Base-by-base conservation (phyloP, 1,140 invertebrate species). In the Zelostemma sp. region DNA sequence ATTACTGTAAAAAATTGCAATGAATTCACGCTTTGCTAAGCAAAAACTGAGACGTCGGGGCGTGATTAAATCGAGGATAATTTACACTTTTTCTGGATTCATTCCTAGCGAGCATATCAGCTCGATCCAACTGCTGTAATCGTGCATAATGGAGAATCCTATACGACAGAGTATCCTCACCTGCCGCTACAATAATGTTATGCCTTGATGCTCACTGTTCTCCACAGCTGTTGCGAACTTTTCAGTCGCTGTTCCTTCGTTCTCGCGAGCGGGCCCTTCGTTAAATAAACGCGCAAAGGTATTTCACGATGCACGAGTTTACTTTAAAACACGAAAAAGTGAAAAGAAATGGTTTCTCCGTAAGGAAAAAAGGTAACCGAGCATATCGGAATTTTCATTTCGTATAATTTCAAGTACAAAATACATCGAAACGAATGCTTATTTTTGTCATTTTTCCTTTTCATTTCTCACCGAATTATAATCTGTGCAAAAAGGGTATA, bases 111-210 rank as follows among this genome's bases (percentile, higher is more conserved):
- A 41, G 57, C 57, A 45, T 40, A 38, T 15, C 14, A 8, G 17
- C 5, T 16, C 14, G 51, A 51, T 35, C 21, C 50, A 41, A 49
- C 48, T 49, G 57, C 16, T 55, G 48, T 45, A 57, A 61, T 51
- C 53, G 46, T 33, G 21, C n/a, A 16, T 9, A 28, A 19, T 38
- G 17, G 54, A 50, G 64, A 72, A 67, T 35, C 51, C 49, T 70
- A 79, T 76, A n/a, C n/a, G 72, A 79, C 76, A 72, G 74, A 75
- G 57, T 63, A 78, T 73, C 3, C 77, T 78, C 79, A 81, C 79
- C 78, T 81, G 78, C 78, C 73, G 60, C 40, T 62, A 55, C 31
- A 50, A 69, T 61, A 67, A 68, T 79, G 74, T 75, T 67, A 76
- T 73, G 72, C 72, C 67, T 71, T 71, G 76, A 46, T 74, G 72